Evolutionary conservation across 2,113 vertebrate species (phyloP), one percentile per base, ranked within the genome.

Genomic region (Anas platyrhynchos): DNA sequence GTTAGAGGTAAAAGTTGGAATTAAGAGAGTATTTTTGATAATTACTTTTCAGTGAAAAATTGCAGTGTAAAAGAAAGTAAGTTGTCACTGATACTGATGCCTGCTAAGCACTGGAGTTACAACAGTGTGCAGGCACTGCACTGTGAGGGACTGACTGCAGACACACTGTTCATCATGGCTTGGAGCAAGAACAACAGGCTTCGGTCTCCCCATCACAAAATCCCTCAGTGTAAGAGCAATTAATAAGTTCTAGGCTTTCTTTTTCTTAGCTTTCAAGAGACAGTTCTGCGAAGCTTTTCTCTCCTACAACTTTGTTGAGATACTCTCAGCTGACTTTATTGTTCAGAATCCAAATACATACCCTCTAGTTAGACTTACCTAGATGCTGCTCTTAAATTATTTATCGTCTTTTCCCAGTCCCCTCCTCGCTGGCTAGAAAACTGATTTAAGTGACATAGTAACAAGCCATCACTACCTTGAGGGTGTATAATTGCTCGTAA

Each of bases 31-130:
- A 16, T 22, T 80, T 80, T 34, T 5, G 2, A 26, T 52, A 1
- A 1, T 17, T 78, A 36, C 46, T 83, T 88, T 62, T 58, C 58
- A 46, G 61, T 56, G 44, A 31, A 43, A 50, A 44, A 65, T 65
- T 50, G 7, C 23, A 52, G 8, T 14, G 34, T 48, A 62, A 66
- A 88, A 23, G 66, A 61, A n/a, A 54, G 26, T 44, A 69, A 6
- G 11, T 13, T 50, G 22, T 50, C 3, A 11, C 13, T 0, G 0
- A 26, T 16, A 9, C 14, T 7, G 23, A 11, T 73, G 32, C 10
- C n/a, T 89, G 38, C 31, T 29, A 8, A 32, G 77, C 0, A 2
- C 6, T 44, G 50, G 54, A 34, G 32, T 44, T 15, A 44, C 34
- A 58, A 29, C 26, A 29, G 34, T 50, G n/a, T 26, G 18, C 25